Conservation (phyloP, 2,113 vertebrate species). For the Gambusia holbrooki region DNA sequence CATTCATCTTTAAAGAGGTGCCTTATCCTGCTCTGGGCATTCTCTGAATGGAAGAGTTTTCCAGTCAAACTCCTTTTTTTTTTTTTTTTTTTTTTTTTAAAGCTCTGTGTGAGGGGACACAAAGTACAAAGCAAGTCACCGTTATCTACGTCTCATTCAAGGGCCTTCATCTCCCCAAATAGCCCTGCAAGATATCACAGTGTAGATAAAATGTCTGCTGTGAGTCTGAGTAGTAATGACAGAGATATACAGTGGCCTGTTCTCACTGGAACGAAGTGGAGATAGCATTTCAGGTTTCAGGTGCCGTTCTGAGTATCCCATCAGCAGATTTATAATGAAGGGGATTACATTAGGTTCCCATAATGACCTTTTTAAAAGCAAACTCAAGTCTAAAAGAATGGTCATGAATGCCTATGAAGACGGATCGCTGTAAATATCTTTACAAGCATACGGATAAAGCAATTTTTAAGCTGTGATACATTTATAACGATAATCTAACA, state of each 20-base stretch:
- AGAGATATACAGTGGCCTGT: constrained; percentile 30
- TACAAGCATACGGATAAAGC: constrained; percentile 14
- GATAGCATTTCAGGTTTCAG: constrained; percentile 44
- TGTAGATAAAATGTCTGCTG: constrained; percentile 38
- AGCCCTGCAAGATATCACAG: constrained; percentile 28
- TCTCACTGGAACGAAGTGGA: constrained; percentile 14
- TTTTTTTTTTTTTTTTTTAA: too few relatives aligned
- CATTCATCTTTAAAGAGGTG: constrained; percentile 13
- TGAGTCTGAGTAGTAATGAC: constrained; percentile 29
- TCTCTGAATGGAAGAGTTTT: constrained; percentile 23
- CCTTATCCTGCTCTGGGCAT: constrained; percentile 14
- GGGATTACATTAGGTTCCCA: constrained; percentile 40
- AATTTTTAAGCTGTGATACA: constrained; percentile 28
- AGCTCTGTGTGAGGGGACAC: constrained; percentile 22
- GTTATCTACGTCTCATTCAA: constrained; percentile 53
- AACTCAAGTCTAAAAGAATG: constrained; percentile 36
- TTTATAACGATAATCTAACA: constrained; percentile 26
- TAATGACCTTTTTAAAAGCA: constrained; percentile 60
- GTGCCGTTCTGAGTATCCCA: constrained; percentile 23
- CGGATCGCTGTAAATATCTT: constrained; percentile 13
- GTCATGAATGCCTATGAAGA: constrained; percentile 49
- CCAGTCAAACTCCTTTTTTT: constrained; percentile 10
- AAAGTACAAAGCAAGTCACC: constrained; percentile 21
- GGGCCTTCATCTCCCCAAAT: constrained; percentile 48
- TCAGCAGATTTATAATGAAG: constrained; percentile 58